Base-by-base conservation (phyloP, 2,113 vertebrate species). In the Hyla sarda region DNA sequence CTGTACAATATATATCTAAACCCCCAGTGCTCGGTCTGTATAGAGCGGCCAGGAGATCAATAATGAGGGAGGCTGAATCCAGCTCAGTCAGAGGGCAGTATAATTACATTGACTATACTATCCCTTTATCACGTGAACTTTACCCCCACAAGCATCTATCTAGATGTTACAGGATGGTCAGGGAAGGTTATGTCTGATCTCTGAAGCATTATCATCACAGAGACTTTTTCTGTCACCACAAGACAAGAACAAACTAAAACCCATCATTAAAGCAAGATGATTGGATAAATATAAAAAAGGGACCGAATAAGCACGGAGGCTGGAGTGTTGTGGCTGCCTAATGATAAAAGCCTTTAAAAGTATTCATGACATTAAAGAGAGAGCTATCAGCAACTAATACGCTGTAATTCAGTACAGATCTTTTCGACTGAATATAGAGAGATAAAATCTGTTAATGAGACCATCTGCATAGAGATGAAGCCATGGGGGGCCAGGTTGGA, bases 61-160 rank as follows among this genome's bases (percentile, higher is more conserved):
- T 69, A 69, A 69, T 52, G 60, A 69, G 60, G 21, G 80, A 67
- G 62, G 45, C 37, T 30, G 41, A 48, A 47, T 50, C 80, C 19
- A n/a, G 10, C 41, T 52, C 25, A 50, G 60, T 82, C 41, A 82
- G 80, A 50, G 62, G 60, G 45, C 58, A 69, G 16, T 52, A 9
- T 69, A 82, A 82, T 82, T 82, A 82, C 25, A 69, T 34, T 69
- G 80, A 69, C 45, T 69, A 41, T 34, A 69, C 14, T 50, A 34
- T 52, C n/a, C 16, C 58, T 82, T 82, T 34, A 82, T 82, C 45
- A 10, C 69, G 60, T 82, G 62, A 82, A 69, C 60, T 32, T 52
- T 82, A 71, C 47, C 80, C 62, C 21, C 30, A 30, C 56, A 25
- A 28, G 62, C 25, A 52, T 82, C 58, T 82, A 82, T 82, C 62